These are phyloP conservation scores for Benitochromis conjunctus DNA, from an alignment of 2,113 vertebrate genomes.

Conservation along the genomic window DNA sequence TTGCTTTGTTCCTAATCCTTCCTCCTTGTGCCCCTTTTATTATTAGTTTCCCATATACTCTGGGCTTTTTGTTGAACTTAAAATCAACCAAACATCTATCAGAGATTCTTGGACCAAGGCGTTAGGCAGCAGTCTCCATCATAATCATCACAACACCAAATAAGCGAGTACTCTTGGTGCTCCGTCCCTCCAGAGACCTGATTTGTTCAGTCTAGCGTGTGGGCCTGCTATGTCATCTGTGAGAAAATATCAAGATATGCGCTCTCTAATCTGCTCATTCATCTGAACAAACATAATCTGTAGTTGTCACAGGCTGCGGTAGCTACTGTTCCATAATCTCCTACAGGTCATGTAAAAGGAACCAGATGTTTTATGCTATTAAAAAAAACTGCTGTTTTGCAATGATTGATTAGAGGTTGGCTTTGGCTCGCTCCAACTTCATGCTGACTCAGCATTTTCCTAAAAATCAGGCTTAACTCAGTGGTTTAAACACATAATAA, in stretches of 20 bases:
- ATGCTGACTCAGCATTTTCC: not conserved
- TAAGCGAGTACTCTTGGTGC: not conserved
- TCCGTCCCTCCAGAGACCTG: not conserved
- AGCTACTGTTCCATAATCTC: constrained; percentile 29
- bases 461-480: not conserved
- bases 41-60: not conserved
- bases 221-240: not conserved
- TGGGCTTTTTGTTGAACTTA: not conserved
- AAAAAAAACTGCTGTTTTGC: constrained; percentile 38
- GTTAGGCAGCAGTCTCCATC: not conserved
- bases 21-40: not conserved
- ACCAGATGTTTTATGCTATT: constrained; percentile 18
- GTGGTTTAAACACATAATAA: not conserved
- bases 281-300: not conserved
- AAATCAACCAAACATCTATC: not conserved
- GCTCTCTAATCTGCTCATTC: not conserved
- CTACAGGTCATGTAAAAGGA: constrained; percentile 9
- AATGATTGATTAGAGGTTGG: not conserved
- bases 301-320: not conserved
- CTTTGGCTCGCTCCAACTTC: constrained; percentile 5
- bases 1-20: not conserved
- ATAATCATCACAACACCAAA: not conserved
- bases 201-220: not conserved
- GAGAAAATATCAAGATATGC: not conserved
- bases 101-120: not conserved